Conservation (phyloP, 2,113 vertebrate species). For the Macquaria australasica region DNA sequence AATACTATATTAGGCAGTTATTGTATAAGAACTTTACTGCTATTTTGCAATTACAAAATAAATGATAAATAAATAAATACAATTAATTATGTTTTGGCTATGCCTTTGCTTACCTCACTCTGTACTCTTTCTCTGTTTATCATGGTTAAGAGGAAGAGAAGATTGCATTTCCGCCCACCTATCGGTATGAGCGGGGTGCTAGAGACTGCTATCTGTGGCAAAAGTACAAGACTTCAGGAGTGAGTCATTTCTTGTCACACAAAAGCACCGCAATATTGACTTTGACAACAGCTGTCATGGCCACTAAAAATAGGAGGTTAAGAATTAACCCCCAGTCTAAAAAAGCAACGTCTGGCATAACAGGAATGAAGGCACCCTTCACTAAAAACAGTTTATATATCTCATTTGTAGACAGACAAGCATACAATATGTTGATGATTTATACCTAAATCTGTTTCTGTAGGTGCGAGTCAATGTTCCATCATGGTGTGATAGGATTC, state of each 20-base stretch:
- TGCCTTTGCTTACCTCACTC: background rate
- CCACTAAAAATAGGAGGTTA: constrained; percentile 61
- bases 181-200: constrained; percentile 91
- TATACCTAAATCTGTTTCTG: constrained; percentile 40
- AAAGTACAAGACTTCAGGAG: constrained; percentile 91
- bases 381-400: background rate
- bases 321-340: constrained; percentile 40
- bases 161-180: constrained; percentile 91
- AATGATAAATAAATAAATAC: background rate
- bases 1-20: background rate
- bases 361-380: constrained; percentile 5
- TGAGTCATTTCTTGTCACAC: constrained; percentile 73
- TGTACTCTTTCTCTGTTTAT: constrained; percentile 33
- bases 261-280: background rate
- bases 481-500: constrained; percentile 91
- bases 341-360: constrained; percentile 33
- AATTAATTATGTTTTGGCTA: background rate
- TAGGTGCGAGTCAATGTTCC: constrained; percentile 90
- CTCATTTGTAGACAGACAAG: background rate
- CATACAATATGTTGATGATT: background rate
- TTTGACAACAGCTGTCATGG: constrained; percentile 56
- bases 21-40: background rate
- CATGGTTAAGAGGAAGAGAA: constrained; percentile 88
- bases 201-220: constrained; percentile 91
- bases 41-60: background rate